Evolutionary conservation across 2,113 vertebrate species (phyloP), one percentile per base, ranked within the genome.

Genomic region (Manacus vitellinus): DNA sequence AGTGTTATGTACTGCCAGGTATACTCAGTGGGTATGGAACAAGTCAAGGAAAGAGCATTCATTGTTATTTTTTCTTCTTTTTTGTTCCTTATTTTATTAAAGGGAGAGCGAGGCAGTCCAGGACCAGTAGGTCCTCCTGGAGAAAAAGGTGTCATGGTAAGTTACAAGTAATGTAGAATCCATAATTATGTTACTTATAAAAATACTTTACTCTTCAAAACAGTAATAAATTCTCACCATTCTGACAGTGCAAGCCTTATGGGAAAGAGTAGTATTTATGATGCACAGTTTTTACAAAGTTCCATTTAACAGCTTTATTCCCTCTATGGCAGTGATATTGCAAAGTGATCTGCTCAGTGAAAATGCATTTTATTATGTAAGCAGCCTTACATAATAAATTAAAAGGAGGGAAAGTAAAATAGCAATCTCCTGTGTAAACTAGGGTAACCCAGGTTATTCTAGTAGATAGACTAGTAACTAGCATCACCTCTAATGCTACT

Each of bases 81-180:
- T 37, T 90, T 5, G 30, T 52, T 4, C 54, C 19, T 22, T 24
- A 83, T 47, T 90, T 95, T 81, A 3, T 94, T 94, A 72, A 97
- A 99, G 99, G 99, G 99, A 75, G 99, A 99, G 16, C 97, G 99
- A 86, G 99, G 99, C 86, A 99, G 97, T 94, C 98, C 98, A 59
- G 99, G 99, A 70, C 98, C 99, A 86, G 78, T 99, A 46, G 99
- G 99, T 79, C 98, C 98, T 85, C 97, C 98, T 52, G 99, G 99
- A 78, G 99, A 99, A 95, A 99, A 99, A 82, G 99, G 99, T 49
- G 95, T 98, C 51, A 96, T 86, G 98, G 99, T 99, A 98, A 98
- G 99, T 97, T 52, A 16, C 54, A 78, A 94, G 14, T 86, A 54
- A 68, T 2, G 3, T 46, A 35, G 54, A 92, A 61, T 71, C 23